phyloP scores from a whole-genome alignment of 1,140 invertebrate genomes.

The Dreissena polymorpha region DNA sequence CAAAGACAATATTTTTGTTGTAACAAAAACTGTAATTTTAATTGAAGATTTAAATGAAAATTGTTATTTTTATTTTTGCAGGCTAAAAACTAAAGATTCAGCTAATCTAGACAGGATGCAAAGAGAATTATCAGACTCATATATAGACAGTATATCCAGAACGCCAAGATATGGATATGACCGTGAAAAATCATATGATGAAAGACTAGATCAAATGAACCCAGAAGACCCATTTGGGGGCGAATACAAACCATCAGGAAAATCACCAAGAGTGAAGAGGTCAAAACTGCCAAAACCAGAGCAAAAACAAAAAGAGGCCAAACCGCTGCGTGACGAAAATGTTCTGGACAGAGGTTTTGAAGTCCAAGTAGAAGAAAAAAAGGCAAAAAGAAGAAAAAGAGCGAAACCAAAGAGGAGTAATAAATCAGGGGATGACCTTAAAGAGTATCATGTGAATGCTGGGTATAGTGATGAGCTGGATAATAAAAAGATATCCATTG shows the following conservation, averaged over 20 bases:
- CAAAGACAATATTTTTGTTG: no score
- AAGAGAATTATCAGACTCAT: slow-evolving; percentile 20
- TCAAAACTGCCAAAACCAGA: neutral
- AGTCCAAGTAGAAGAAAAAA: slow-evolving; percentile 24
- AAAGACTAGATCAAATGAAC: slow-evolving; percentile 37
- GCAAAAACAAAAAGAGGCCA: neutral
- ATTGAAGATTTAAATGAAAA: no score
- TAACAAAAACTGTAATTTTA: no score
- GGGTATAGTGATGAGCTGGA: no score
- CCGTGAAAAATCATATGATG: slow-evolving; percentile 48
- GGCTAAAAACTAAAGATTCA: slow-evolving; percentile 23
- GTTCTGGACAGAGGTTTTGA: neutral
- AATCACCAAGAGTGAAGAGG: slow-evolving; percentile 2
- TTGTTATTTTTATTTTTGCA: neutral
- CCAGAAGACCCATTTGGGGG: slow-evolving; percentile 48
- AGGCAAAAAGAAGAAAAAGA: slow-evolving; percentile 12
- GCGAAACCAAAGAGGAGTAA: neutral
- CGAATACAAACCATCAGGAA: slow-evolving; percentile 42
- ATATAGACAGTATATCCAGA: slow-evolving; percentile 22
- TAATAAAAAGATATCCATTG: slow-evolving; percentile 24
- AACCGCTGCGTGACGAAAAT: no score
- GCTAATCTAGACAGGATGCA: neutral
- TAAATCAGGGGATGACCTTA: neutral
- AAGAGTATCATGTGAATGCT: neutral
- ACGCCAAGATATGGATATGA: slow-evolving; percentile 29